Evolutionary conservation across 2,888 invertebrate species (phyloP), one percentile per base, ranked within the genome.

Genomic region (Rhopalosiphum nymphaeae): DNA sequence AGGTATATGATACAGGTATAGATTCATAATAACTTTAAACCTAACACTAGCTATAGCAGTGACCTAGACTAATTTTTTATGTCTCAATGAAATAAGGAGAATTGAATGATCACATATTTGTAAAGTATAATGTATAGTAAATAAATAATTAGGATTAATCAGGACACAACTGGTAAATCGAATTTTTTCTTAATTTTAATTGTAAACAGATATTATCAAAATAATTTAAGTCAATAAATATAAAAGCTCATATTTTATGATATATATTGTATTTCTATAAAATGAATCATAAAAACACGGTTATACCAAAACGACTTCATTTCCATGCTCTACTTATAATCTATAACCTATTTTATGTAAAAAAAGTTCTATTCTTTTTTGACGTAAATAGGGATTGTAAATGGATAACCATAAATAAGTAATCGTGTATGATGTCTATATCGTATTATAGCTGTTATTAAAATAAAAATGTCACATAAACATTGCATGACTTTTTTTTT

Each of bases 381-480:
- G 78, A 78, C 78, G 21, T 21, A 78, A 36, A 78, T 36, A 78
- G 36, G 2, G n/a, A 78, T 36, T 36, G 21, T 78, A 78, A 36
- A 9, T 36, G 36, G 21, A 78, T 13, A 78, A 36, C 21, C 78
- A 78, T 9, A 36, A 78, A 36, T 78, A 78, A 78, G 36, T 36
- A 36, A 36, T 36, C 36, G 21, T 21, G 3, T 78, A 78, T 36
- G 36, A 78, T 78, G 78, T 78, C 78, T 78, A 36, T 78, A 78
- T 9, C 36, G 36, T 78, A 78, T 36, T 78, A 42, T 21, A 78
- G 78, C 36, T 78, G 36, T 78, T 78, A 78, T 78, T 78, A 78
- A 36, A 78, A 78, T 78, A 78, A 36, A 78, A 78, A 78, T 78
- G 78, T 78, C 78, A 78, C 9, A 78, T 78, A 78, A 36, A 78